A percentile compares a stretch with the other conserved stretches of the same genome.
Conservation (phyloP, 35 echinoderm and acorn worm species). For the Ophiothrix spiculata region DNA sequence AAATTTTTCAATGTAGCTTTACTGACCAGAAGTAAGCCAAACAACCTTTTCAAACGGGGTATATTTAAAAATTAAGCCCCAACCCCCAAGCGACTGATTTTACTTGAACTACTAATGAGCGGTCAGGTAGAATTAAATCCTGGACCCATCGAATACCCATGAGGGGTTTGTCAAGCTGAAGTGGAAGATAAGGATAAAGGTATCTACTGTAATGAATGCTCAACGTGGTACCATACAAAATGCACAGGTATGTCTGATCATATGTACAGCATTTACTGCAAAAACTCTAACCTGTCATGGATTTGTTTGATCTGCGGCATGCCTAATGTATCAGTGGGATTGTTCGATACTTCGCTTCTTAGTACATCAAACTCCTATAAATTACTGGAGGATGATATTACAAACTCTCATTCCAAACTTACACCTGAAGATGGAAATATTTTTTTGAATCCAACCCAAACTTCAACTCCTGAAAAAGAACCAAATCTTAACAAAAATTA, state of each 20-base stretch:
- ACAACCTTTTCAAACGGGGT: too few relatives aligned
- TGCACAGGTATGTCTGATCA: neutral
- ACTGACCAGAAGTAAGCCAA: too few relatives aligned
- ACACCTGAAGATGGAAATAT: neutral
- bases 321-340: neutral
- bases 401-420: neutral
- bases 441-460: neutral
- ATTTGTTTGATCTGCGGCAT: constrained; percentile 5
- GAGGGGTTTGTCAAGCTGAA: too few relatives aligned
- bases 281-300: constrained; percentile 3
- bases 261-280: neutral
- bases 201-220: neutral
- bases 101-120: too few relatives aligned
- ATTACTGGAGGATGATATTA: neutral
- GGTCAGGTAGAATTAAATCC: too few relatives aligned
- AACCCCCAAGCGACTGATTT: too few relatives aligned
- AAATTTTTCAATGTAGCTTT: too few relatives aligned
- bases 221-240: neutral
- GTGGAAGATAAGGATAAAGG: too few relatives aligned
- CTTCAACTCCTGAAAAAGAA: neutral
- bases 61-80: too few relatives aligned
- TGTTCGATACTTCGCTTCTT: neutral
- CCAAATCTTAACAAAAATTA: neutral
- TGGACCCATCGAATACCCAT: too few relatives aligned
- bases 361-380: constrained; percentile 22